Evolutionary conservation across 2,113 vertebrate species (phyloP), one percentile per base, ranked within the genome.

Genomic region (Oenanthe oenanthe): DNA sequence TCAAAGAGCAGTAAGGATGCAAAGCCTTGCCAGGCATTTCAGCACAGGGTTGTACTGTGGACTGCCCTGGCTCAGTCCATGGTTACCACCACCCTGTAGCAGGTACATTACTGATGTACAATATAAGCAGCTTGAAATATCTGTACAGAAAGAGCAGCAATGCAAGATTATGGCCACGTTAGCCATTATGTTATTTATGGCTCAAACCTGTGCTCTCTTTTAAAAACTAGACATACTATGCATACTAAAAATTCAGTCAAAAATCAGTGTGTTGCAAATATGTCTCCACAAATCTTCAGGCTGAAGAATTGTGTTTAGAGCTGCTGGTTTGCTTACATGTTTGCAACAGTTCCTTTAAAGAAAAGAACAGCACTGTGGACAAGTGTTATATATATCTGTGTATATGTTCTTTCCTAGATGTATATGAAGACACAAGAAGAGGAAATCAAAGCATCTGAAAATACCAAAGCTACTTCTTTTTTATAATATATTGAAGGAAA

Each of bases 391-490:
- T 47, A 2, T 54, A 47, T 58, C 3, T 56, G 26, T 17, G 4
- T 66, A 5, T 92, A 36, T 66, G 42, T 53, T 93, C 76, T 89
- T 80, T 91, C 43, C 73, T 96, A 97, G 96, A 67, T 75, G 25
- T 77, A 31, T 28, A 67, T 97, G 96, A 97, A 79, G 73, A 84
- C 14, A 40, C 0, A 4, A 57, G 22, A 93, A 71, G 36, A 85
- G 58, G 65, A 96, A 92, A 92, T 60, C 75, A 92, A 92, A 89
- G 19, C 31, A 67, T 48, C 38, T 57, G 79, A 91, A 96, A 85
- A 53, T 29, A 24, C 16, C 34, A 45, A 81, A 81, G 18, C 61
- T 25, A 42, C 29, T 68, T 66, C 66, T 80, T 92, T 38, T 54
- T 68, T 85, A 28, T 51, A 40, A 34, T 29, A 12, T 42, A 72